phyloP scores from a whole-genome alignment of 2,113 vertebrate genomes.

The Hucho hucho region DNA sequence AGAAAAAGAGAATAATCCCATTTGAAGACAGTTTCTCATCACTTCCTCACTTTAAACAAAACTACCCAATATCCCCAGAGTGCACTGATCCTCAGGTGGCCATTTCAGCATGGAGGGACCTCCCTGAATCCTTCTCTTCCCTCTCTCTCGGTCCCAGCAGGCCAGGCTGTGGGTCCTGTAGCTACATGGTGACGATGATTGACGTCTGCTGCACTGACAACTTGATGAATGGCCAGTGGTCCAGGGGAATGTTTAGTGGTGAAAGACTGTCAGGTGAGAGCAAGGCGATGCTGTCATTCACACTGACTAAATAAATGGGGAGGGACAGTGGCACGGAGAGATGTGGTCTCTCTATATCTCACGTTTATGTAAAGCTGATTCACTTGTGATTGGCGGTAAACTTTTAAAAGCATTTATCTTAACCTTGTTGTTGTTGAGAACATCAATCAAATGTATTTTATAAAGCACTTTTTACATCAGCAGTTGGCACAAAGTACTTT shows the following conservation, averaged over 20 bases:
- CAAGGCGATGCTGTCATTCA: slow-evolving; percentile 37
- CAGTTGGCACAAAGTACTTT: too few relatives aligned
- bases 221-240: slow-evolving; percentile 54
- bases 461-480: too few relatives aligned
- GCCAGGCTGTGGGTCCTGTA: background rate
- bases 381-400: background rate
- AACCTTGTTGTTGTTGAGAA: background rate
- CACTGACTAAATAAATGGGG: slow-evolving; percentile 25
- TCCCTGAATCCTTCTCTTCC: background rate
- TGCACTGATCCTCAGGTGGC: too few relatives aligned
- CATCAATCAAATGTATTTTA: too few relatives aligned
- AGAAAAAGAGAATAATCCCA: too few relatives aligned
- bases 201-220: slow-evolving; percentile 55
- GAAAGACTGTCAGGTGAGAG: slow-evolving; percentile 42
- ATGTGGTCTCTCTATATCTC: background rate
- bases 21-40: too few relatives aligned
- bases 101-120: background rate
- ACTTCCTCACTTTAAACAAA: background rate
- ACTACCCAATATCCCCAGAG: background rate
- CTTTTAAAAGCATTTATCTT: background rate
- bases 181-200: slow-evolving; percentile 28
- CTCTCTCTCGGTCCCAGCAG: background rate
- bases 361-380: background rate
- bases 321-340: background rate
- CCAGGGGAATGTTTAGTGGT: slow-evolving; percentile 39